A percentile compares a stretch with the other conserved stretches of the same genome.
These are phyloP conservation scores for Myiothlypis coronata DNA, from an alignment of 2,797 vertebrate species.

Conservation along the genomic window DNA sequence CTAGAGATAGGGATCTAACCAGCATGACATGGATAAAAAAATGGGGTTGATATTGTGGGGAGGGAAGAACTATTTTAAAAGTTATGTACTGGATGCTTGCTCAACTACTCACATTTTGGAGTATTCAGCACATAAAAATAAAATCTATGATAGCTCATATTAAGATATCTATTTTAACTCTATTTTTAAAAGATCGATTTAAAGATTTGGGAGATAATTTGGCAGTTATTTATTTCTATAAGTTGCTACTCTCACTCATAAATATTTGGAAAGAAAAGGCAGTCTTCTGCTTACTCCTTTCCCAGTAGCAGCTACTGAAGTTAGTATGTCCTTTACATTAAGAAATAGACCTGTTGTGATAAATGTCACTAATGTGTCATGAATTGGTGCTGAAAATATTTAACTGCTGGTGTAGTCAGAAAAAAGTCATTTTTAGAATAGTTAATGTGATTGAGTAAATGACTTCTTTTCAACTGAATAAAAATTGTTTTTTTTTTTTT, in stretches of 20 bases:
- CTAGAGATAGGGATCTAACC: conserved; percentile 27
- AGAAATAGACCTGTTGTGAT: conserved; percentile 66
- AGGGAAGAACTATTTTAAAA: conserved; percentile 55
- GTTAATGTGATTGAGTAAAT: conserved; percentile 66
- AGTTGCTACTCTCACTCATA: conserved; percentile 36
- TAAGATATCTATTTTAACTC: conserved; percentile 68
- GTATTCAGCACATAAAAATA: conserved; percentile 58
- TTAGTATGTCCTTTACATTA: conserved; percentile 60
- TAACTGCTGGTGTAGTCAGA: conserved; percentile 68
- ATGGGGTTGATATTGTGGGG: conserved; percentile 7
- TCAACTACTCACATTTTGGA: conserved; percentile 22
- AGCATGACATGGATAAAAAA: conserved; percentile 29
- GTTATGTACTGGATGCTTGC: conserved; percentile 58
- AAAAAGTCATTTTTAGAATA: conserved; percentile 62
- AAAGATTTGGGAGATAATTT: conserved; percentile 63
- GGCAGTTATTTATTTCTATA: conserved; percentile 62
- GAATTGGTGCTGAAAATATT: conserved; percentile 70
- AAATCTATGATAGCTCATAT: conserved; percentile 63
- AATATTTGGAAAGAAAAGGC: conserved; percentile 37
- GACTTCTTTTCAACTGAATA: conserved; percentile 64
- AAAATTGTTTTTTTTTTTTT: conserved; percentile 50
- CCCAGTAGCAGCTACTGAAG: conserved; percentile 57
- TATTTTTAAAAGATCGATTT: conserved; percentile 55
- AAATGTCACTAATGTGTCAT: conserved; percentile 69
- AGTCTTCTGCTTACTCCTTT: conserved; percentile 44